Evolutionary conservation across 1,140 invertebrate species (phyloP).

Genomic region (Hylaeus volcanicus): DNA sequence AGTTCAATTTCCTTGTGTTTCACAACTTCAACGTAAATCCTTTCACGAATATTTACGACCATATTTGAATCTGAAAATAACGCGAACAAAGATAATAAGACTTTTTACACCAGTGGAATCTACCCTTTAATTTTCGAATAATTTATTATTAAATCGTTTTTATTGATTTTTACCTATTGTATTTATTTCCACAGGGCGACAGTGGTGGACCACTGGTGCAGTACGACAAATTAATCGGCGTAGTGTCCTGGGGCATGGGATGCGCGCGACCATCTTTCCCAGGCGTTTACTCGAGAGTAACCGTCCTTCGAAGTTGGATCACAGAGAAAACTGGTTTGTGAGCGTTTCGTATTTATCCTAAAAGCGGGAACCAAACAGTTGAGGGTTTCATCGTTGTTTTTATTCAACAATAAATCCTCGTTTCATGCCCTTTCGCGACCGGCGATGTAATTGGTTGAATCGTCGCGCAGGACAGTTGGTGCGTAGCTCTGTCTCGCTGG

Average conservation of each 20-base stretch:
- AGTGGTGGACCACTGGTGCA: slow-evolving; percentile 67
- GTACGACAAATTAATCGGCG: slow-evolving; percentile 71
- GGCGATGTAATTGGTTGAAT: neutral
- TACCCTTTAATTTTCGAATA: too few relatives aligned
- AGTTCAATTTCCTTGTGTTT: neutral
- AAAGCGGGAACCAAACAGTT: too few relatives aligned
- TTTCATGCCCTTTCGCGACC: neutral
- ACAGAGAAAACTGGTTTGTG: slow-evolving; percentile 53
- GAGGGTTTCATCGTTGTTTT: neutral
- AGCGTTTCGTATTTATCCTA: neutral
- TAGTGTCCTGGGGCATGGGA: slow-evolving; percentile 80
- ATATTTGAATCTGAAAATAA: too few relatives aligned
- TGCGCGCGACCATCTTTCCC: slow-evolving; percentile 80
- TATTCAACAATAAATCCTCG: neutral
- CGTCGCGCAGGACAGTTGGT: neutral
- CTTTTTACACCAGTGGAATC: too few relatives aligned
- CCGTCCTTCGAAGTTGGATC: slow-evolving; percentile 72
- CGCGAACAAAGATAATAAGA: too few relatives aligned
- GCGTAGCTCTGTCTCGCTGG: too few relatives aligned
- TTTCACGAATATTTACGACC: too few relatives aligned
- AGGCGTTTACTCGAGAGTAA: slow-evolving; percentile 82
- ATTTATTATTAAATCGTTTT: too few relatives aligned
- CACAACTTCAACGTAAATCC: neutral
- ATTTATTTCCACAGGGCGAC: slow-evolving; percentile 60
- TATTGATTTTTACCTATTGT: neutral